Evolutionary conservation across 2,113 vertebrate species (phyloP).

Genomic region (Paramormyrops kingsleyae): DNA sequence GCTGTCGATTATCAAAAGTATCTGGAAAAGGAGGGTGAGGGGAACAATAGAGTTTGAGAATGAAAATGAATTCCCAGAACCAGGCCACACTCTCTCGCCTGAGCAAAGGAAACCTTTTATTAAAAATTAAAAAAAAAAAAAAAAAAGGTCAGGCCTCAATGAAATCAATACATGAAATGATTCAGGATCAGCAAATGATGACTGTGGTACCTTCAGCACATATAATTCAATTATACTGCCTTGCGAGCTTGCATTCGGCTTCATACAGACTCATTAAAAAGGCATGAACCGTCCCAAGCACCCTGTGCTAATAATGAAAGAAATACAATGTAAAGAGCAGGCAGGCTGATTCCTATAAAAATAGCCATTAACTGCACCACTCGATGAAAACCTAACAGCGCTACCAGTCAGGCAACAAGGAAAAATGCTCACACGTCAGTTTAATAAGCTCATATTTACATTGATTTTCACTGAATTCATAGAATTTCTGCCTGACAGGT

Average conservation of each 20-base stretch:
- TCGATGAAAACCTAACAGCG: neutral
- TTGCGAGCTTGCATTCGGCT: neutral
- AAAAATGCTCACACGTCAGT: neutral
- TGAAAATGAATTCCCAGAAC: neutral
- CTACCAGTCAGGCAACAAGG: neutral
- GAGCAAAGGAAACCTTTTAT: neutral
- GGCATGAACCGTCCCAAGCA: neutral
- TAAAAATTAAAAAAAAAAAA: neutral
- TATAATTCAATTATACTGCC: neutral
- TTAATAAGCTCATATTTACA: slow-evolving; percentile 8
- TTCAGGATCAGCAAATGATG: neutral
- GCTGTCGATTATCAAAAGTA: neutral
- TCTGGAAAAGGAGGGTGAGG: neutral
- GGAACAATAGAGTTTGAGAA: neutral
- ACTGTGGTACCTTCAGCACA: neutral
- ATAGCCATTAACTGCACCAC: neutral
- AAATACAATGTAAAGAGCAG: neutral
- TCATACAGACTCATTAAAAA: slow-evolving; percentile 3
- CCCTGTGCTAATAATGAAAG: neutral
- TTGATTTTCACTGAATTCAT: slow-evolving; percentile 1
- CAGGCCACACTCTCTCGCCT: neutral
- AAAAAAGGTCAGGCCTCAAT: neutral
- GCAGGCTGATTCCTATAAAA: neutral
- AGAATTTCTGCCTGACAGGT: neutral
- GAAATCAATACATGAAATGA: neutral